These are phyloP conservation scores for Oryzias woworae DNA, from an alignment of 2,113 vertebrate genomes.

Conservation along the genomic window DNA sequence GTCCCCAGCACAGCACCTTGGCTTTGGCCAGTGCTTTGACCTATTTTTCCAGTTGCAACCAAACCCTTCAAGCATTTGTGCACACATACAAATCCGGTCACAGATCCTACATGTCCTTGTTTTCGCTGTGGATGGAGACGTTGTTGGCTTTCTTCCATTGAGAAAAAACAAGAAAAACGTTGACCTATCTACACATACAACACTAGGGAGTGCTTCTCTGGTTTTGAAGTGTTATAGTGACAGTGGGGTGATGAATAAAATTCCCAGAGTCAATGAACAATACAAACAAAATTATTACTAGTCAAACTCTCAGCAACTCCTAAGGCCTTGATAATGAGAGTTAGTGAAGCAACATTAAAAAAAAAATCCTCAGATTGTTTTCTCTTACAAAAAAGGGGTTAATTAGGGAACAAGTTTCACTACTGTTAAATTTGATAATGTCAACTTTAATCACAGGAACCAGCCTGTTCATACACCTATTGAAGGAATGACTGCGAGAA, in stretches of 20 bases:
- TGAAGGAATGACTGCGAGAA: conserved; percentile 48
- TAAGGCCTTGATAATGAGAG: conserved; percentile 80
- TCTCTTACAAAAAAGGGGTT: conserved; percentile 65
- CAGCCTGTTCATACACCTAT: conserved; percentile 80
- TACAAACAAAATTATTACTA: conserved; percentile 52
- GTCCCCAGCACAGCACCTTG: conserved; percentile 3
- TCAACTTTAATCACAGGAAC: conserved; percentile 82
- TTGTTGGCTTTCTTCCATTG: conserved; percentile 65
- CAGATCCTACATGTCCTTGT: conserved; percentile 25
- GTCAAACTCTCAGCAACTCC: conserved; percentile 66
- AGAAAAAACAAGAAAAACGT: conserved; percentile 62
- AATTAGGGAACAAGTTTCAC: conserved; percentile 48
- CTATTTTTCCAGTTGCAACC: conserved; percentile 28
- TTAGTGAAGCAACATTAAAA: conserved; percentile 78
- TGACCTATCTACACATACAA: conserved; percentile 72
- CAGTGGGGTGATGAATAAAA: conserved; percentile 57
- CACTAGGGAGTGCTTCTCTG: conserved; percentile 73
- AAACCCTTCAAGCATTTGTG: conserved; percentile 50
- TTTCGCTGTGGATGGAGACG: conserved; percentile 62
- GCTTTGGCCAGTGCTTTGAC: conserved; percentile 12
- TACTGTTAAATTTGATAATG: conserved; percentile 71
- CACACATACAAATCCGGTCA: conserved; percentile 50
- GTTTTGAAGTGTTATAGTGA: conserved; percentile 67
- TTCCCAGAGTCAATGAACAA: conserved; percentile 57
- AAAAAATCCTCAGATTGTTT: conserved; percentile 52